Evolutionary conservation across 2,888 invertebrate species (phyloP), one percentile per base, ranked within the genome.

Genomic region (Athrips mouffetella): DNA sequence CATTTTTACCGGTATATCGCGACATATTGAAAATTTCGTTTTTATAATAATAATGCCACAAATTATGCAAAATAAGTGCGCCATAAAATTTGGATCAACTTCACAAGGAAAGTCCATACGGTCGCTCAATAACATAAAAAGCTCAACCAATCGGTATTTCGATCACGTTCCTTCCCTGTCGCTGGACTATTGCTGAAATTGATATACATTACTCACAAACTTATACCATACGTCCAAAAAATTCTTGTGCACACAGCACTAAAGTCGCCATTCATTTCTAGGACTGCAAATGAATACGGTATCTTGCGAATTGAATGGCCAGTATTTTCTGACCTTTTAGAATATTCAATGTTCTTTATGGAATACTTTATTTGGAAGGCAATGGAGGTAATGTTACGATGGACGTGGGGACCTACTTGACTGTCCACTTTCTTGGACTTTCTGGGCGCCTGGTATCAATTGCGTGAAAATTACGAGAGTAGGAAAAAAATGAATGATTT

Each of bases 81-180:
- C n/a, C n/a, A n/a, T n/a, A n/a, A n/a, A n/a, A n/a, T n/a, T n/a
- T n/a, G n/a, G n/a, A n/a, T n/a, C n/a, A n/a, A n/a, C n/a, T 21
- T 7, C 37, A 18, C 5, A 21, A 11, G 37, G 37, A 21, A 20
- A 37, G 21, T 37, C 18, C 44, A n/a, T 66, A 70, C 65, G 79
- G 76, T 77, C 83, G 81, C 80, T 81, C 82, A 79, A 82, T 79
- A 78, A 76, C 72, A 79, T 84, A 83, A 81, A 81, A 80, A 79
- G 70, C 70, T 73, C 71, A 70, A 63, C 68, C 67, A 63, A 73
- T 75, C 68, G 66, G 66, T 70, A 86, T 84, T 85, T 85, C 39
- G 62, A 66, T 78, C 87, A 86, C 86, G 87, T 80, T 63, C 77
- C 68, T 64, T 68, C 72, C 67, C 70, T 80, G 82, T 85, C 84